Evolutionary conservation across 92 coral and sea anemone species (phyloP).

Genomic region (Pocillopora meandrina): DNA sequence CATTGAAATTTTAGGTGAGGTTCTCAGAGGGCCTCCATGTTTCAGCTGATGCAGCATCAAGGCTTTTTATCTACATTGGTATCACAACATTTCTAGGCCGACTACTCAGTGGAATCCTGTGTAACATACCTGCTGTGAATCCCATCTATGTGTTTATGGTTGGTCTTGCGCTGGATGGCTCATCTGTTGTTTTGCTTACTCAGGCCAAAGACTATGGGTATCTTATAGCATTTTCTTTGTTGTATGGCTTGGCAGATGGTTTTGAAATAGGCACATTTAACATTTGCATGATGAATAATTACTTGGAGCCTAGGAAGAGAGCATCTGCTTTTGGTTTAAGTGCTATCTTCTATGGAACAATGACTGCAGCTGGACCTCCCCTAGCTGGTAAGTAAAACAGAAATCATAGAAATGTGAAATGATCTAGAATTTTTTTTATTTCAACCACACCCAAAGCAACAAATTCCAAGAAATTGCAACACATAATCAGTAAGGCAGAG

Average conservation of each 20-base stretch:
- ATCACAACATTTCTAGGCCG: constrained; percentile 64
- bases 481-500: too few relatives aligned
- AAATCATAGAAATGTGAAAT: background rate
- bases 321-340: constrained; percentile 70
- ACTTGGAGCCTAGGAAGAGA: constrained; percentile 50
- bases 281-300: constrained; percentile 28
- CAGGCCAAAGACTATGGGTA: constrained; percentile 46
- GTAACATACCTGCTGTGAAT: constrained; percentile 49
- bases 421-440: too few relatives aligned
- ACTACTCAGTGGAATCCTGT: constrained; percentile 55
- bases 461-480: background rate
- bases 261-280: constrained; percentile 49
- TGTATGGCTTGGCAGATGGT: constrained; percentile 67
- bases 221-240: constrained; percentile 47
- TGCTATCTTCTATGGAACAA: constrained; percentile 44
- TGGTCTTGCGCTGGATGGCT: constrained; percentile 40
- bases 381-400: constrained; percentile 43
- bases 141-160: constrained; percentile 47
- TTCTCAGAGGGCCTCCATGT: constrained; percentile 60
- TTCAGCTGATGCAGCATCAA: constrained; percentile 59
- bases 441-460: background rate
- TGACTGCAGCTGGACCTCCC: constrained; percentile 58
- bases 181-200: constrained; percentile 30
- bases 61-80: constrained; percentile 70
- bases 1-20: constrained; percentile 41